phyloP scores from a whole-genome alignment of 1,140 invertebrate species.

The Anoplolepis gracilipes region DNA sequence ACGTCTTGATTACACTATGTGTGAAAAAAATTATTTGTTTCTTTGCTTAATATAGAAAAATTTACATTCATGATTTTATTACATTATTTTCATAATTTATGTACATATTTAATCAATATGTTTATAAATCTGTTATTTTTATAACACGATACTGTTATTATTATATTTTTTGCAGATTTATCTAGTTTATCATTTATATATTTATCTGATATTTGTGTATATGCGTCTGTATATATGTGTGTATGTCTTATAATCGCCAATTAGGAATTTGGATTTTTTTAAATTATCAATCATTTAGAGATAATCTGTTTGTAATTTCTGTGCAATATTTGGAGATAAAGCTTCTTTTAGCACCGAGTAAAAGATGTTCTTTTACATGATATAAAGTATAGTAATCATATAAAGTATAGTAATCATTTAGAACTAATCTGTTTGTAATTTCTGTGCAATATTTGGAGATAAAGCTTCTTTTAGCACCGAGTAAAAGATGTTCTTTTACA shows the following conservation, averaged over 20 bases:
- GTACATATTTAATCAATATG: slow-evolving; percentile 22
- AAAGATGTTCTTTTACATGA: too few relatives aligned
- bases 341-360: background rate
- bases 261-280: background rate
- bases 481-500: background rate
- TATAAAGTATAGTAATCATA: too few relatives aligned
- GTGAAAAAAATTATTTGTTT: slow-evolving; percentile 4
- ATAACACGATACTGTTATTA: background rate
- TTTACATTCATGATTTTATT: slow-evolving; percentile 6
- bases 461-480: background rate
- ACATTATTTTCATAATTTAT: slow-evolving; percentile 30
- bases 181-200: background rate
- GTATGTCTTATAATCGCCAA: background rate
- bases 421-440: slow-evolving; percentile 1
- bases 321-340: background rate
- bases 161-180: slow-evolving; percentile 4
- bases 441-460: background rate
- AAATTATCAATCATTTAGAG: background rate
- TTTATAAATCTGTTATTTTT: slow-evolving; percentile 20
- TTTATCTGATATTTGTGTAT: background rate
- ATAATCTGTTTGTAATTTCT: background rate
- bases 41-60: background rate
- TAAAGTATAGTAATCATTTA: too few relatives aligned
- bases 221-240: background rate
- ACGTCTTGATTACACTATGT: background rate